phyloP scores from a whole-genome alignment of 2,797 vertebrate species.

The Ciconia nigra region DNA sequence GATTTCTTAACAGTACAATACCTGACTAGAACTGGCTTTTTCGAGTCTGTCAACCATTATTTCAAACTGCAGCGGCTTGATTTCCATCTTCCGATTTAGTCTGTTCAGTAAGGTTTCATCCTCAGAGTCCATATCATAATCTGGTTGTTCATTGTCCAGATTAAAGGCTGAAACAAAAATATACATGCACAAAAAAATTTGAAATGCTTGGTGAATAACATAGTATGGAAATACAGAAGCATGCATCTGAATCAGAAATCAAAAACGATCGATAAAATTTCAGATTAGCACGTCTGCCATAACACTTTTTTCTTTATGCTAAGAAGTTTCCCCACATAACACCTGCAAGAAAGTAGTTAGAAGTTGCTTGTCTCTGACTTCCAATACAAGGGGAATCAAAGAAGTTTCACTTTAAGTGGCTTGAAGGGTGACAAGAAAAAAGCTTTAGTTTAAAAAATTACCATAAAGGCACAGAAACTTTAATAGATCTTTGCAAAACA shows the following conservation, averaged over 20 bases:
- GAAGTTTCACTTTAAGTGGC: background rate
- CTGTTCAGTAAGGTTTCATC: constrained; percentile 90
- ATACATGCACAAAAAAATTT: background rate
- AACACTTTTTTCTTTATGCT: background rate
- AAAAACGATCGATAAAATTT: fast-evolving
- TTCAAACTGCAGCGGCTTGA: constrained; percentile 93
- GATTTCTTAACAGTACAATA: constrained; percentile 54
- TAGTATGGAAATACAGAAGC: background rate
- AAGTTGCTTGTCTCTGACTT: background rate
- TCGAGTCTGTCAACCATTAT: constrained; percentile 93
- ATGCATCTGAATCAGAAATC: background rate
- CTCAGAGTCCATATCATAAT: constrained; percentile 96
- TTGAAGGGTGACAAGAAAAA: background rate
- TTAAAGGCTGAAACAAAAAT: constrained; percentile 80
- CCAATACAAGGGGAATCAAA: fast-evolving
- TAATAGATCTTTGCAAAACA: background rate
- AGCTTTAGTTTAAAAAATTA: background rate
- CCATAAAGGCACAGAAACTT: background rate
- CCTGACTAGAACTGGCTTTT: constrained; percentile 93
- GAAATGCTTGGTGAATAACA: background rate
- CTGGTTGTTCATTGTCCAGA: constrained; percentile 90
- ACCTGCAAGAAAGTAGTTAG: background rate
- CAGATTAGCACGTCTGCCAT: background rate
- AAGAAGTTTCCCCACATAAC: background rate
- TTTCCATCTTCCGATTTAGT: constrained; percentile 92